These are phyloP conservation scores for Thereva nobilitata DNA, from an alignment of 2,888 invertebrate species.

Conservation along the genomic window DNA sequence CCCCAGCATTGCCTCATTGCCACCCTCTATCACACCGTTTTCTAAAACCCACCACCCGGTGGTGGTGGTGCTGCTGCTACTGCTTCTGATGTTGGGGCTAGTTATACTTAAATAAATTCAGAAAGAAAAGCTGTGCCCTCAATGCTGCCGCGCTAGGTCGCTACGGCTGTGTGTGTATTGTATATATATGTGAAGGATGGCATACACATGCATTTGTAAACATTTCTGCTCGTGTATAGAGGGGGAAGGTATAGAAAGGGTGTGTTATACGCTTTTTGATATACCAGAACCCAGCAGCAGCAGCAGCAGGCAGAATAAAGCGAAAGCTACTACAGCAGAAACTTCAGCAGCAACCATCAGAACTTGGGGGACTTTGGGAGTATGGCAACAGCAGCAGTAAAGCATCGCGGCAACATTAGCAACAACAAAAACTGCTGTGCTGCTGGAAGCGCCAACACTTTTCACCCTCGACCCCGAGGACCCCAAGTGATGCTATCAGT, in stretches of 20 bases:
- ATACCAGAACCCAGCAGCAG: slow-evolving; percentile 11
- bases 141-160: too few species aligned
- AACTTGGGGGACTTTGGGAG: slow-evolving; percentile 8
- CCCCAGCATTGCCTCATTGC: too few species aligned
- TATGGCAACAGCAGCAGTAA: slow-evolving; percentile 10
- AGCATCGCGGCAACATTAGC: slow-evolving; percentile 1
- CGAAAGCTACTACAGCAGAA: slow-evolving; percentile 21
- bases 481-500: slow-evolving; percentile 3
- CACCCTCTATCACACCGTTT: too few species aligned
- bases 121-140: too few species aligned
- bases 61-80: too few species aligned
- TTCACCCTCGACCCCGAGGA: not conserved
- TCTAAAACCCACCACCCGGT: too few species aligned
- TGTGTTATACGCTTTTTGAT: slow-evolving; percentile 22
- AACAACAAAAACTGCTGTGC: slow-evolving; percentile 24
- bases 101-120: too few species aligned
- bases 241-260: too few species aligned
- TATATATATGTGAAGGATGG: not conserved
- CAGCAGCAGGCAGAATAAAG: slow-evolving; percentile 21
- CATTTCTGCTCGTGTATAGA: slow-evolving; percentile 8
- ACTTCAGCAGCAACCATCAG: slow-evolving; percentile 30
- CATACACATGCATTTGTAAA: slow-evolving; percentile 24
- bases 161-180: too few species aligned
- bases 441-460: slow-evolving; percentile 2
- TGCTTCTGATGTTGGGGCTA: too few species aligned